phyloP scores from a whole-genome alignment of 2,888 invertebrate genomes.

The Portevinia maculata region DNA sequence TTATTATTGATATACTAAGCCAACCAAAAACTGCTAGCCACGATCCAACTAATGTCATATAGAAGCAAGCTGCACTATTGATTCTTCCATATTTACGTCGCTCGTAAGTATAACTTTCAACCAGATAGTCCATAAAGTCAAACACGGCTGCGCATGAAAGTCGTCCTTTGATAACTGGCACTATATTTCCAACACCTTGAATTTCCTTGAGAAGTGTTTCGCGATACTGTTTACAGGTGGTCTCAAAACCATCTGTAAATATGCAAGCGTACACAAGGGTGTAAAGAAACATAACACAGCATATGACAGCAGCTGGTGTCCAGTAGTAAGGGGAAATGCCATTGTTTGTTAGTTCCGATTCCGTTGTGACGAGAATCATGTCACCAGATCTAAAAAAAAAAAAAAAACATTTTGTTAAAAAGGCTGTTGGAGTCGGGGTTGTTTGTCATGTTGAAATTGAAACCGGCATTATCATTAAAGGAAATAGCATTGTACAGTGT shows the following conservation, averaged over 20 bases:
- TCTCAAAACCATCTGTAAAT: slow-evolving; percentile 88
- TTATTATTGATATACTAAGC: slow-evolving; percentile 84
- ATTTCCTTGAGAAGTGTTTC: slow-evolving; percentile 86
- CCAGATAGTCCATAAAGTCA: slow-evolving; percentile 93
- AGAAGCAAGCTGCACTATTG: slow-evolving; percentile 88
- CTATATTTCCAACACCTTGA: slow-evolving; percentile 82
- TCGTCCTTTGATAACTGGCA: slow-evolving; percentile 83
- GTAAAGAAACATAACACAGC: slow-evolving; percentile 86
- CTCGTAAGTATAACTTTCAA: slow-evolving; percentile 86
- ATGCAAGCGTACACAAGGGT: slow-evolving; percentile 88
- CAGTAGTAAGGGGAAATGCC: slow-evolving; percentile 88
- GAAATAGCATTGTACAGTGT: no score
- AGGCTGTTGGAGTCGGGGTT: no score
- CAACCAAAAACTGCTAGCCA: slow-evolving; percentile 86
- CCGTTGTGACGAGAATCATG: slow-evolving; percentile 86
- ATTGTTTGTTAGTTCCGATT: slow-evolving; percentile 85
- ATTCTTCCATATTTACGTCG: slow-evolving; percentile 87
- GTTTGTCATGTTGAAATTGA: no score
- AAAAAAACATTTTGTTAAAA: not conserved
- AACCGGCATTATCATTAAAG: no score
- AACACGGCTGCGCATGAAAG: slow-evolving; percentile 89
- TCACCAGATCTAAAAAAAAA: slow-evolving; percentile 86
- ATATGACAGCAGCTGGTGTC: slow-evolving; percentile 87
- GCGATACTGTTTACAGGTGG: slow-evolving; percentile 90
- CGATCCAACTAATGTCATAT: slow-evolving; percentile 86